Base-by-base conservation (phyloP, 2,113 vertebrate species). In the Marcusenius ussheri region DNA sequence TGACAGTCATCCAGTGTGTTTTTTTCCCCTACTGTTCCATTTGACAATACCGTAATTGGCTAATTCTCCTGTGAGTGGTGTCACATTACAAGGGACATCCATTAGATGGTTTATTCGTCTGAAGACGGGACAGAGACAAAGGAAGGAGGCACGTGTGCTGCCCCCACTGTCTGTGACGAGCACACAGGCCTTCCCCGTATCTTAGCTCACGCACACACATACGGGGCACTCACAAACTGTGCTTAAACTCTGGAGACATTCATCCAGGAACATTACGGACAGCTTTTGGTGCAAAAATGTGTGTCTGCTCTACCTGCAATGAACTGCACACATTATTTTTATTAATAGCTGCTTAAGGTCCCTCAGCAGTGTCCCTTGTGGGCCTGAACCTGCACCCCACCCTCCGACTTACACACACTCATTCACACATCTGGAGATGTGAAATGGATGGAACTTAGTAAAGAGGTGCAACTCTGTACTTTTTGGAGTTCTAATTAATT, bases 71-170 rank as follows among this genome's bases (percentile, higher is more conserved):
- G 93, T 83, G 45, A 90, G 42, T 45, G 2, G 39, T 92, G 89
- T 89, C 51, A 89, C 27, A n/a, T 0, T 51, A 84, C 84, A 90
- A 94, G 90, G 92, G 89, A 90, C 70, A 91, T 56, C 66, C 15
- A 53, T 51, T 92, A 91, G 88, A 45, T 27, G 47, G 88, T 56
- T 93, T 93, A 93, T 92, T 95, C 91, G 90, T 90, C 80, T 92
- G 92, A 90, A 92, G 90, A 94, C 31, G 7, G 91, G 87, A 92
- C 42, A 49, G 58, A 46, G 11, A 89, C 27, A 49, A 49, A 46
- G 45, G 21, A n/a, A 6, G n/a, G n/a, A 27, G 45, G 45, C 45
- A 24, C 6, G 35, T 42, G 35, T 80, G 15, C 11, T 42, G 13
- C 17, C 35, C 15, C 74, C 35, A 3, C 74, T 80, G 74, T 39